phyloP scores from a whole-genome alignment of 2,113 vertebrate species.

The Athene cunicularia region DNA sequence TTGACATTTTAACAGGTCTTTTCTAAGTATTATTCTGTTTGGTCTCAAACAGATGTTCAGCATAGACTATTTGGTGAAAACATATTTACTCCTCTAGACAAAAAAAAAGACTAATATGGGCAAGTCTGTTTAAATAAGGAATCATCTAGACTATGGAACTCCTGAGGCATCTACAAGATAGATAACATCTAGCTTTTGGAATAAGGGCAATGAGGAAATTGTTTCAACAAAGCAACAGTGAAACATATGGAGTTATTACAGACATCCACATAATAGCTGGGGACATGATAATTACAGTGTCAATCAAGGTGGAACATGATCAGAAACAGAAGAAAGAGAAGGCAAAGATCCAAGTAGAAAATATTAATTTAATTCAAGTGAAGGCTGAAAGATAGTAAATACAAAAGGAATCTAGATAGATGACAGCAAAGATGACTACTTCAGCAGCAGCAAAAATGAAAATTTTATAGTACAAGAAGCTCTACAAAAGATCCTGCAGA shows the following conservation, averaged over 20 bases:
- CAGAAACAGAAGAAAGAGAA: conserved; percentile 35
- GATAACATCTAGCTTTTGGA: conserved; percentile 22
- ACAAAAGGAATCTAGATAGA: not conserved
- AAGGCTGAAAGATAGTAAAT: not conserved
- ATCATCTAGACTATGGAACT: not conserved
- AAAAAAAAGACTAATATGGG: not conserved
- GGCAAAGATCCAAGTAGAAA: not conserved
- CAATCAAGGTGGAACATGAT: conserved; percentile 1
- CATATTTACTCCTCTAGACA: not conserved
- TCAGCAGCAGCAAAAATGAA: not conserved
- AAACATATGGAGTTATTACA: not conserved
- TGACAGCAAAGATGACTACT: not conserved
- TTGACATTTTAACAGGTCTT: not conserved
- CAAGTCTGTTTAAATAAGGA: not conserved
- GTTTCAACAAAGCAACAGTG: conserved; percentile 16
- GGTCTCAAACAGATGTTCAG: not conserved
- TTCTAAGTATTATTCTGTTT: not conserved
- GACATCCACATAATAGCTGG: not conserved
- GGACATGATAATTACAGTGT: conserved; percentile 12
- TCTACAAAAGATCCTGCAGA: not conserved
- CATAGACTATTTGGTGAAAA: not conserved
- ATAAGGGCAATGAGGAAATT: not conserved
- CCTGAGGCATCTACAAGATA: not conserved
- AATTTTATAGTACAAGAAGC: not conserved
- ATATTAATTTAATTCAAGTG: not conserved